Evolutionary conservation across 2,113 vertebrate genomes (phyloP), one percentile per base, ranked within the genome.

Genomic region (Hystrix cristata): DNA sequence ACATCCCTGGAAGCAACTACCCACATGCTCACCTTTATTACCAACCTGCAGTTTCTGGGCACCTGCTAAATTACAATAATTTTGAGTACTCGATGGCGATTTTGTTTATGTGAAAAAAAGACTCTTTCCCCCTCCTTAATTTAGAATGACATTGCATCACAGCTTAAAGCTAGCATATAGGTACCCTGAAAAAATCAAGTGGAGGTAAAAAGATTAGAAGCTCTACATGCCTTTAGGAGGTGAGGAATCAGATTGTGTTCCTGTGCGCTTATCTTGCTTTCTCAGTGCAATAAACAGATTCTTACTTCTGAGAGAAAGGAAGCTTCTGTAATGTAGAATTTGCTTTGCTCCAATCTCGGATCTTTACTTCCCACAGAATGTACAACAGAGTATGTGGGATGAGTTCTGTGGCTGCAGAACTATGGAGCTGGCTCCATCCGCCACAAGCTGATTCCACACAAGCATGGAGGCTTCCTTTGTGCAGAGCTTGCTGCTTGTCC

Each of bases 1-100:
- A 21, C 19, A 57, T 91, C 89, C 83, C 95, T 71, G 79, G 94
- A 96, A 95, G 94, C 25, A 0, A 29, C 53, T 93, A 84, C 79
- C 94, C 96, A 62, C 90, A 87, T 96, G 95, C 81, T 95, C 81
- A 95, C 95, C 96, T 98, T 95, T 95, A 95, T 95, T 90, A 95
- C 13, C 51, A 90, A 55, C 65, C 87, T 81, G 79, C 85, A 64
- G 62, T 86, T 96, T 69, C 79, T 29, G 81, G 85, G 80, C 91
- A 97, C 95, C 90, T 97, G 93, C 69, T 97, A 93, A 64, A 95
- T 96, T 97, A 87, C 34, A 76, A 12, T 51, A 51, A 78, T 84
- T 87, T 74, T 83, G 29, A 91, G 34, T 51, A 34, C 64, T 95
- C 48, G 60, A 31, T 60, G 64, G 74, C 87, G 74, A 88, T 91